These are phyloP conservation scores for Hyphantria cunea DNA, from an alignment of 1,140 invertebrate genomes.

Conservation along the genomic window DNA sequence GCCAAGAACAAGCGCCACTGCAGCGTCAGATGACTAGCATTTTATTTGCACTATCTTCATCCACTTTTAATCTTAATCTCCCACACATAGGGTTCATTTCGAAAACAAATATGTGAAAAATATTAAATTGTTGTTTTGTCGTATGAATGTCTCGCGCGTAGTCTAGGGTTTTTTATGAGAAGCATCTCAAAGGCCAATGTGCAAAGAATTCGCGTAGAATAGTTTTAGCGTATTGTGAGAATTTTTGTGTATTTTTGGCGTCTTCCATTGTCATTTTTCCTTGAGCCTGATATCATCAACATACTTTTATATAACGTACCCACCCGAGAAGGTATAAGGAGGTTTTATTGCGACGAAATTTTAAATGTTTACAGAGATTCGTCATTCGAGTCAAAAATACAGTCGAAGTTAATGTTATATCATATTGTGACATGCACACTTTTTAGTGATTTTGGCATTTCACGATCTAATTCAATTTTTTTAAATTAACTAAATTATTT, in stretches of 20 bases:
- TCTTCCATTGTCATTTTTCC: slow-evolving; percentile 23
- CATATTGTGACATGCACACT: too few species aligned
- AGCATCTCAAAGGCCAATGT: slow-evolving; percentile 61
- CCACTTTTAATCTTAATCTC: slow-evolving; percentile 25
- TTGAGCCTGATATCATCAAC: slow-evolving; percentile 27
- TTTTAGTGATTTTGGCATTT: too few species aligned
- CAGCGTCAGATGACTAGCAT: slow-evolving; percentile 43
- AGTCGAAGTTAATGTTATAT: too few species aligned
- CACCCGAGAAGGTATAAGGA: neutral
- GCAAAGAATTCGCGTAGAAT: slow-evolving; percentile 51
- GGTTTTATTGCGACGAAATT: neutral
- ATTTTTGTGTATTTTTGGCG: slow-evolving; percentile 38
- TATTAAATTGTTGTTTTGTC: slow-evolving; percentile 42
- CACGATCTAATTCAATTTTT: too few species aligned
- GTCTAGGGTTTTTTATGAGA: slow-evolving; percentile 71
- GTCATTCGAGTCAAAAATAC: neutral
- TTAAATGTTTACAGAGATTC: neutral
- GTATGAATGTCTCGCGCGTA: slow-evolving; percentile 65
- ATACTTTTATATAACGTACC: slow-evolving; percentile 12
- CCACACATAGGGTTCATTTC: slow-evolving; percentile 38
- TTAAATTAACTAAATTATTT: too few species aligned
- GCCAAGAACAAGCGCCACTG: slow-evolving; percentile 74
- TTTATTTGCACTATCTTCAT: slow-evolving; percentile 23
- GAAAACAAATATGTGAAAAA: slow-evolving; percentile 9
- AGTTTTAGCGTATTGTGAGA: slow-evolving; percentile 43